Conservation (phyloP, 37 sponge, comb jelly and placozoan genomes). For the Aplysina aerophoba region DNA sequence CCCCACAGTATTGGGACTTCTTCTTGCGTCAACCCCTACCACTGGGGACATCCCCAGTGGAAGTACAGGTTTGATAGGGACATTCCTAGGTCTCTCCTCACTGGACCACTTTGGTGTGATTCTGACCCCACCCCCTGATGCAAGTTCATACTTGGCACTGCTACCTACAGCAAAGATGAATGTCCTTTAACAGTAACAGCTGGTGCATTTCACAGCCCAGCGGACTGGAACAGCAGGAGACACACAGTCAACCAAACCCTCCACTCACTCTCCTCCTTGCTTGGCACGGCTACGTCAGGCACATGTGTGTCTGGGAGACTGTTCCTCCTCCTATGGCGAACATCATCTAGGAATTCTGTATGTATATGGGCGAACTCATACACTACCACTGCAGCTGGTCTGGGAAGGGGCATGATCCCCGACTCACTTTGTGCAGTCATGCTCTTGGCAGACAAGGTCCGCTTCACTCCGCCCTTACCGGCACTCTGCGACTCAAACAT, state of each 20-base stretch:
- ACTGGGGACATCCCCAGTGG: neutral
- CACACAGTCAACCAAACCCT: too few relatives aligned
- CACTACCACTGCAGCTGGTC: too few relatives aligned
- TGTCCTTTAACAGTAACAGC: too few relatives aligned
- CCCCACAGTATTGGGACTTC: neutral
- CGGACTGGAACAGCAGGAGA: too few relatives aligned
- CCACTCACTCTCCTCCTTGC: neutral
- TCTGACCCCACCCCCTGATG: neutral
- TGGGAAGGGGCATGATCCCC: neutral
- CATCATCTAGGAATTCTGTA: neutral
- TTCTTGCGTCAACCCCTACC: neutral
- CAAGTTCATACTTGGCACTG: neutral
- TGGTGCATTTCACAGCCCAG: too few relatives aligned
- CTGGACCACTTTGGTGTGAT: conserved; percentile 5
- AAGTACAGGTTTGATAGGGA: neutral
- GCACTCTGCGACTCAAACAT: neutral
- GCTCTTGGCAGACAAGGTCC: neutral
- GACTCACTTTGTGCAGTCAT: neutral
- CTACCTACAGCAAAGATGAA: neutral
- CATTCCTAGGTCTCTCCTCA: neutral
- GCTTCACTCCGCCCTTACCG: neutral
- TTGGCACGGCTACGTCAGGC: neutral
- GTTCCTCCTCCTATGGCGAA: neutral
- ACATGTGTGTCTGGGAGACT: neutral
- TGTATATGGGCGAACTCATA: neutral